phyloP scores from a whole-genome alignment of 2,888 invertebrate genomes.

The Plebejus melissa region DNA sequence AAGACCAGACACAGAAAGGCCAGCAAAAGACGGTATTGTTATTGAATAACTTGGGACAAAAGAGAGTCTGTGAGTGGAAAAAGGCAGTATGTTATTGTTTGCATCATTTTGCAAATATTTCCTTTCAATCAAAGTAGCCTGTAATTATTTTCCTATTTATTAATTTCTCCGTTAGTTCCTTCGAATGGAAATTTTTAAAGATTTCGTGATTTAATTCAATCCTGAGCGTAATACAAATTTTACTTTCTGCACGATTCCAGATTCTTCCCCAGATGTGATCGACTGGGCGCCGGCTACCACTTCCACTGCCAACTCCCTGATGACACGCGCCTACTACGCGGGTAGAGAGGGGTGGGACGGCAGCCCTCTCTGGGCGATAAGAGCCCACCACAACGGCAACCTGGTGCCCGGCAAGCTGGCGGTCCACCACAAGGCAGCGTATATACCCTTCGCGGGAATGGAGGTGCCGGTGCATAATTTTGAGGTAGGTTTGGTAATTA shows the following conservation, averaged over 20 bases:
- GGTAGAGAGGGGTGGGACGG: slow-evolving; percentile 69
- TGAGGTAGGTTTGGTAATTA: slow-evolving; percentile 50
- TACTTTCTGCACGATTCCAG: slow-evolving; percentile 31
- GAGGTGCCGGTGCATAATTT: slow-evolving; percentile 68
- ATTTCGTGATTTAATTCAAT: too few relatives aligned
- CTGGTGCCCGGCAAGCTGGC: slow-evolving; percentile 67
- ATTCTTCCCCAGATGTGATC: slow-evolving; percentile 33
- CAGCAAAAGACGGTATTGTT: too few relatives aligned
- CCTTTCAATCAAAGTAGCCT: too few relatives aligned
- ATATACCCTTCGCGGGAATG: slow-evolving; percentile 56
- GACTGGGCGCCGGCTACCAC: slow-evolving; percentile 61
- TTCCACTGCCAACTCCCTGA: slow-evolving; percentile 45
- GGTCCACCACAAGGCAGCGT: slow-evolving; percentile 59
- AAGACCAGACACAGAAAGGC: too few relatives aligned
- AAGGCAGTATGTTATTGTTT: too few relatives aligned
- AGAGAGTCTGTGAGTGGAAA: too few relatives aligned
- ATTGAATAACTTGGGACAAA: too few relatives aligned
- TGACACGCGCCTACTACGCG: slow-evolving; percentile 56
- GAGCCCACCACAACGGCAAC: slow-evolving; percentile 63
- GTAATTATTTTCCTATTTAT: too few relatives aligned
- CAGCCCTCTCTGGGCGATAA: slow-evolving; percentile 67
- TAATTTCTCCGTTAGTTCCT: too few relatives aligned
- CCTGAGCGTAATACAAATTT: neutral
- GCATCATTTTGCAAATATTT: too few relatives aligned
- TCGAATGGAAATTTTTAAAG: too few relatives aligned